Conservation (phyloP, 2,797 vertebrate species). For the Epinephelus awoara region DNA sequence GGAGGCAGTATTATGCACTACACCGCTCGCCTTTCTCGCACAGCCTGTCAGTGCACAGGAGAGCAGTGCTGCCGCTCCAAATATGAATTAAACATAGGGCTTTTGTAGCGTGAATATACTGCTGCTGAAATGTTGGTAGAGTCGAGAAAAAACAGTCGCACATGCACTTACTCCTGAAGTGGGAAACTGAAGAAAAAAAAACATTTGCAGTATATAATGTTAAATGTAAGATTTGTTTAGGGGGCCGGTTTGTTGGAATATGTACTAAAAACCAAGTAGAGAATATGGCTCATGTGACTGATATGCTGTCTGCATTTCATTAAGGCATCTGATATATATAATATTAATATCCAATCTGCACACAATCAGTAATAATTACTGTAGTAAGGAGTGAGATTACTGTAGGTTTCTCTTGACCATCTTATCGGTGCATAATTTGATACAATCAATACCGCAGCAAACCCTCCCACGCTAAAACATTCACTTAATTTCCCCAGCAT, state of each 20-base stretch:
- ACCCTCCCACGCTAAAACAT: constrained; percentile 58
- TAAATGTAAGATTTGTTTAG: constrained; percentile 33
- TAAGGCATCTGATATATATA: background rate
- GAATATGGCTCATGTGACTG: background rate
- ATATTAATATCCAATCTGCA: constrained; percentile 14
- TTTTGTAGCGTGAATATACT: constrained; percentile 77
- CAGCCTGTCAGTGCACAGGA: constrained; percentile 76
- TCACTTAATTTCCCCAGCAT: constrained; percentile 63
- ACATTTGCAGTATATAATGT: constrained; percentile 41
- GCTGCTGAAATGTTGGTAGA: constrained; percentile 74
- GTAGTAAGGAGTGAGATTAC: background rate
- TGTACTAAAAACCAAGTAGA: background rate
- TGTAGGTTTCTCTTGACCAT: constrained; percentile 47
- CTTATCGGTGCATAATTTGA: constrained; percentile 60
- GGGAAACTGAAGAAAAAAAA: constrained; percentile 27
- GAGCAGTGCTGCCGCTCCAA: constrained; percentile 70
- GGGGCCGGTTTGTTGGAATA: constrained; percentile 10
- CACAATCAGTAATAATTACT: constrained; percentile 19
- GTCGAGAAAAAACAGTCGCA: constrained; percentile 50
- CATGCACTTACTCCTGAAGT: constrained; percentile 53
- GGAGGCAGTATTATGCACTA: constrained; percentile 80
- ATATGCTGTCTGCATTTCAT: background rate
- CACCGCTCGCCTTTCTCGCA: constrained; percentile 72
- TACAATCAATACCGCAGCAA: constrained; percentile 63
- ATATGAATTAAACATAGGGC: constrained; percentile 83